Evolutionary conservation across 2,797 vertebrate genomes (phyloP).

Genomic region (Hipposideros larvatus): DNA sequence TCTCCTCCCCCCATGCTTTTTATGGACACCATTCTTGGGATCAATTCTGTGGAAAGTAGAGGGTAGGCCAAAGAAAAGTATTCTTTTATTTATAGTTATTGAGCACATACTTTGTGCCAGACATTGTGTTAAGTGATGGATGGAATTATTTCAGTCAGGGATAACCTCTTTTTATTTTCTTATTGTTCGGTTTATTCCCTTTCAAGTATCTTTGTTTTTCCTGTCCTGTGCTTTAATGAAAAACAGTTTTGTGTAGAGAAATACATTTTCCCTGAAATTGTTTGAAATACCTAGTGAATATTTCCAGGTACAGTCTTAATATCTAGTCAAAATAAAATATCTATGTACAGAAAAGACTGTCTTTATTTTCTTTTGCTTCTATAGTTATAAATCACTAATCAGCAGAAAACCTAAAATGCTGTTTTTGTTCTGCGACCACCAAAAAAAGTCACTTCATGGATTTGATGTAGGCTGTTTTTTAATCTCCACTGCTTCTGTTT

Average conservation of each 20-base stretch:
- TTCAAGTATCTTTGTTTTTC: conserved; percentile 31
- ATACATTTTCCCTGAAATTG: neutral
- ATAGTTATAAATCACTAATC: neutral
- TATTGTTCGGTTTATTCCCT: neutral
- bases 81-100: neutral
- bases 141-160: neutral
- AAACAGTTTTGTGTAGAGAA: neutral
- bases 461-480: neutral
- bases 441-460: neutral
- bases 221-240: conserved; percentile 34
- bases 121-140: neutral
- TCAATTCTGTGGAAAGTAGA: neutral
- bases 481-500: neutral
- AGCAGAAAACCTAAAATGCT: neutral
- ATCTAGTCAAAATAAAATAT: conserved; percentile 12
- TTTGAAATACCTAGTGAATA: neutral
- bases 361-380: neutral
- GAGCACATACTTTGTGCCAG: neutral
- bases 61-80: neutral
- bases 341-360: neutral
- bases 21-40: neutral
- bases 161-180: neutral
- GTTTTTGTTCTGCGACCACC: neutral
- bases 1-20: neutral
- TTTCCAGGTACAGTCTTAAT: neutral